These are phyloP conservation scores for Eptatretus burgeri DNA, from an alignment of 2,113 vertebrate species.

Conservation along the genomic window DNA sequence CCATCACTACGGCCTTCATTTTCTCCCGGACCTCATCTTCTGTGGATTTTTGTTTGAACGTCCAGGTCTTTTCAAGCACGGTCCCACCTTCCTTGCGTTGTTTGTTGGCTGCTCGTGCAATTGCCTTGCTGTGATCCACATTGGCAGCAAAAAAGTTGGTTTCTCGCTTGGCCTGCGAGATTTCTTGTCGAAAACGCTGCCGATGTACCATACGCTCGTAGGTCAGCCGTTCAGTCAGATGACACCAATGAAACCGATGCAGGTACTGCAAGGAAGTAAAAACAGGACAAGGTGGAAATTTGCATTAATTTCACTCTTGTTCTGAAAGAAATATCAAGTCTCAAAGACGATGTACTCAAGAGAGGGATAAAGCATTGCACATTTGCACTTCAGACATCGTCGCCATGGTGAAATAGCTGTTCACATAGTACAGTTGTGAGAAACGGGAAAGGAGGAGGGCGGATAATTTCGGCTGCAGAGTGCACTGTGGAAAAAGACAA, in stretches of 20 bases:
- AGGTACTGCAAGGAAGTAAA: conserved; percentile 25
- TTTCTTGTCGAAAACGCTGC: conserved; percentile 39
- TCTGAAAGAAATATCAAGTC: too few relatives aligned
- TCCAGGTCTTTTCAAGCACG: conserved; percentile 25
- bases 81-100: conserved; percentile 15
- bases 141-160: conserved; percentile 48
- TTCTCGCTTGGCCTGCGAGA: conserved; percentile 48
- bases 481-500: too few relatives aligned
- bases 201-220: conserved; percentile 40
- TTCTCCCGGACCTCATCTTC: conserved; percentile 32
- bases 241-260: conserved; percentile 55
- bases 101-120: conserved; percentile 16
- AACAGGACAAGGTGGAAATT: neutral
- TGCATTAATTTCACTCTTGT: too few relatives aligned
- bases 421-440: too few relatives aligned
- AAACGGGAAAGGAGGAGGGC: too few relatives aligned
- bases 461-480: too few relatives aligned
- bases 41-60: conserved; percentile 35
- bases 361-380: too few relatives aligned
- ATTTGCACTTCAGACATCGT: too few relatives aligned
- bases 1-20: conserved; percentile 14
- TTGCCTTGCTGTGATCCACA: conserved; percentile 31
- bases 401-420: too few relatives aligned
- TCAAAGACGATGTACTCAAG: too few relatives aligned
- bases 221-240: conserved; percentile 44